These are phyloP conservation scores for Leptosomus discolor DNA, from an alignment of 2,113 vertebrate genomes.

Conservation along the genomic window DNA sequence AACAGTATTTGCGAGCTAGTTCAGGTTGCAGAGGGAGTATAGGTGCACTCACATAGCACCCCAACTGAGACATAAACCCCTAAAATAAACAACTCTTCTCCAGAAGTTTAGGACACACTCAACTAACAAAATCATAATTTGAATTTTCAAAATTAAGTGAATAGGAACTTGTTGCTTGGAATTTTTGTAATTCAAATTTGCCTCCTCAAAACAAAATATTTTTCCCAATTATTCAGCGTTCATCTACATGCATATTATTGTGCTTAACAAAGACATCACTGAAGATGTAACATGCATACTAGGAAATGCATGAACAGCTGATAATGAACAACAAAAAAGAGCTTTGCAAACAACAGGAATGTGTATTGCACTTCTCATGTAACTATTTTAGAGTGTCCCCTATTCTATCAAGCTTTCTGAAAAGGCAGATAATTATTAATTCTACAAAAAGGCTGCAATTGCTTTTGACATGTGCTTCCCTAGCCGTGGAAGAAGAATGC, in stretches of 20 bases:
- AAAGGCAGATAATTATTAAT: constrained; percentile 37
- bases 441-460: constrained; percentile 14
- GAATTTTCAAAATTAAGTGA: not conserved
- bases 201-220: not conserved
- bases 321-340: not conserved
- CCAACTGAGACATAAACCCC: not conserved
- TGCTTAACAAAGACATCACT: not conserved
- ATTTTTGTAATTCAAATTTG: not conserved
- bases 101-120: not conserved
- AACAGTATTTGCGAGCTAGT: not conserved
- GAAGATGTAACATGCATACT: fast-evolving
- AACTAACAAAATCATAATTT: not conserved
- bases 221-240: not conserved
- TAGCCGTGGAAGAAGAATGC: constrained; percentile 7
- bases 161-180: not conserved
- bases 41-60: not conserved
- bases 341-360: not conserved
- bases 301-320: not conserved
- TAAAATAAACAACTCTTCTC: not conserved
- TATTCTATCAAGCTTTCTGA: constrained; percentile 19
- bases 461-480: constrained; percentile 40
- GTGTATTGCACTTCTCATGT: not conserved
- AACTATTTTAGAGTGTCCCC: not conserved
- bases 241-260: fast-evolving
- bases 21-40: not conserved